Percentiles rank a stretch among this genome's conserved stretches.
phyloP scores from a whole-genome alignment of 2,113 vertebrate species.

The Menidia beryllina region DNA sequence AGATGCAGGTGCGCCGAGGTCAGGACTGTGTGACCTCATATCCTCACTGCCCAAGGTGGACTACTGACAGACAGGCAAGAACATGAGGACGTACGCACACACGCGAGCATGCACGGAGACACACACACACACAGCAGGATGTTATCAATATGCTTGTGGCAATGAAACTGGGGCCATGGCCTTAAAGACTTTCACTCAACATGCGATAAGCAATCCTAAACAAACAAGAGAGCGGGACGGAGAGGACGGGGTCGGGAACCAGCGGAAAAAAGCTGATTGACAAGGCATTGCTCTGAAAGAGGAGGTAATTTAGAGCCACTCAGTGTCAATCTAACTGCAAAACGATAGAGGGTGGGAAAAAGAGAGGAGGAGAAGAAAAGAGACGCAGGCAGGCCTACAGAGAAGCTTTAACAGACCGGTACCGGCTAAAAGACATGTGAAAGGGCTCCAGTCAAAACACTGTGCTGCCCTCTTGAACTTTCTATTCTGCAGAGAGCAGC shows the following conservation, averaged over 20 bases:
- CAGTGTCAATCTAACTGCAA: constrained; percentile 28
- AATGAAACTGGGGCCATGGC: constrained; percentile 55
- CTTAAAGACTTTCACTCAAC: constrained; percentile 70
- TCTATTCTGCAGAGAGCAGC: constrained; percentile 52
- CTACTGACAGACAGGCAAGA: constrained; percentile 69
- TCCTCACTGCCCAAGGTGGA: constrained; percentile 52
- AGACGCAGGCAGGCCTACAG: constrained; percentile 47
- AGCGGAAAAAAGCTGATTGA: constrained; percentile 42
- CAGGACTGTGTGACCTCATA: constrained; percentile 71
- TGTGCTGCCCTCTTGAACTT: constrained; percentile 68
- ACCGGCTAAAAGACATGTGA: constrained; percentile 63
- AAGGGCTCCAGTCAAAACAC: constrained; percentile 74
- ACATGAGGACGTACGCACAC: not conserved
- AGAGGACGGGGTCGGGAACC: constrained; percentile 16
- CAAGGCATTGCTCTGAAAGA: constrained; percentile 50
- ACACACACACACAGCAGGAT: constrained; percentile 28
- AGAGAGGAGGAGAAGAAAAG: constrained; percentile 42
- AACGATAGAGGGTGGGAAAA: not conserved
- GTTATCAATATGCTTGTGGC: constrained; percentile 64
- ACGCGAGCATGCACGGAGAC: constrained; percentile 6
- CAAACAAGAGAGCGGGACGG: constrained; percentile 63
- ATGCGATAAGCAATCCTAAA: constrained; percentile 62
- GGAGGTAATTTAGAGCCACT: constrained; percentile 38
- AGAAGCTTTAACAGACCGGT: constrained; percentile 57
- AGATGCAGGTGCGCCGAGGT: constrained; percentile 73